Conservation (phyloP, 2,797 vertebrate species). For the Rhadinocentrus ornatus region DNA sequence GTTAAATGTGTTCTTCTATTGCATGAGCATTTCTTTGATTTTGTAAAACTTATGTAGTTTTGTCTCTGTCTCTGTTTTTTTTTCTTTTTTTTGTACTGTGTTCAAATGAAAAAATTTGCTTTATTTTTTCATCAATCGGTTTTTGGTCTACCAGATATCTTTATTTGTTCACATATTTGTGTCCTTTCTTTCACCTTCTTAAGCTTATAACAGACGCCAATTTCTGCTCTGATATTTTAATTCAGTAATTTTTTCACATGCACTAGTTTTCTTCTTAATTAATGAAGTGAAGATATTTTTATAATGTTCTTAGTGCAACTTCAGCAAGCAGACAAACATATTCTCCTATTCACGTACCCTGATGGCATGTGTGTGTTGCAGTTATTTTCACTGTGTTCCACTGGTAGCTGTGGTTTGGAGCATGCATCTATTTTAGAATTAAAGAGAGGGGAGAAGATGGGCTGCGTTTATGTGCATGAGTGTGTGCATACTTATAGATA, state of each 20-base stretch:
- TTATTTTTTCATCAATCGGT: neutral
- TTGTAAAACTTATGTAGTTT: neutral
- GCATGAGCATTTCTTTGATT: slow-evolving; percentile 2
- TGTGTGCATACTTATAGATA: slow-evolving; percentile 6
- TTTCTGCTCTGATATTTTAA: neutral
- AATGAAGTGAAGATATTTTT: slow-evolving; percentile 30
- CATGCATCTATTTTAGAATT: slow-evolving; percentile 73
- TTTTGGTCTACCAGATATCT: neutral
- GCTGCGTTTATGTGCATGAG: slow-evolving; percentile 34
- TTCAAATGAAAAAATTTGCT: neutral
- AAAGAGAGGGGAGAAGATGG: slow-evolving; percentile 76
- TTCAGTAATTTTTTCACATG: neutral
- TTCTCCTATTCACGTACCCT: slow-evolving; percentile 17
- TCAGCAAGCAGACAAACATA: slow-evolving; percentile 32
- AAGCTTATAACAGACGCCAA: neutral
- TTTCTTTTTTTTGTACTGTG: neutral
- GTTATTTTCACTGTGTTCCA: slow-evolving; percentile 73
- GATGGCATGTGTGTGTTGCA: slow-evolving; percentile 42
- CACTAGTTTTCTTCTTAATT: slow-evolving; percentile 1
- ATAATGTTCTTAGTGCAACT: slow-evolving; percentile 34
- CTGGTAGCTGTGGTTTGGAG: slow-evolving; percentile 76
- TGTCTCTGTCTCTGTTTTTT: neutral
- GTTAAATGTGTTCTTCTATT: neutral
- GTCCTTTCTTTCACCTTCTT: neutral
- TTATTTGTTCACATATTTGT: neutral